Evolutionary conservation across 1,140 invertebrate species (phyloP), one percentile per base, ranked within the genome.

Genomic region (Drosophila eugracilis): DNA sequence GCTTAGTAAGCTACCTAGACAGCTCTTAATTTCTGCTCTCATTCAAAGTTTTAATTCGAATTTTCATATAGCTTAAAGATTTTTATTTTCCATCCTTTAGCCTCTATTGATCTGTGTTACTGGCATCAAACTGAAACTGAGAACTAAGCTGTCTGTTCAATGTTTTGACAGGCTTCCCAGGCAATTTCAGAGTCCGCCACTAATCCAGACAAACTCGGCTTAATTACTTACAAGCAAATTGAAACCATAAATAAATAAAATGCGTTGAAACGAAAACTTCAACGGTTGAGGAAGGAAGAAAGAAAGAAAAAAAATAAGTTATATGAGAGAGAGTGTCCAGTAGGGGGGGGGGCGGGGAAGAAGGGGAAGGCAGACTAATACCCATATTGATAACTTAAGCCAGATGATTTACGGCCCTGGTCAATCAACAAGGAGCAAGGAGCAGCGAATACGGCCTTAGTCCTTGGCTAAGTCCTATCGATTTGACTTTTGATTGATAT

Each of bases 401-500:
- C 73, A 53, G 28, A 78, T 81, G 75, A 86, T 88, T 83, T 83
- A 88, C 58, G 80, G 67, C 66, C 66, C 49, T 60, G 50, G 42
- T 48, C 45, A 55, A 69, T 66, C 66, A 57, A 66, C 49, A 53
- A 75, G 36, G 24, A 34, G 19, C 49, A 53, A 75, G 36, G 24
- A 34, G 19, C 60, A 7, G 47, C 34, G 49, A 59, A 71, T 52
- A 32, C 39, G 71, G 49, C 71, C 63, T 72, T 36, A 59, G 52
- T 30, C 39, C 50, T 28, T 17, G 28, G 63, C 47, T 80, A 86
- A 86, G 75, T 65, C 83, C 17, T 78, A 86, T 86, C 83, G 83
- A 86, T 86, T 86, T 83, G 74, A 78, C 78, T 86, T 88, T 88
- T 86, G 83, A 86, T 86, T 86, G 83, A 86, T 86, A 83, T 80